Evolutionary conservation across 2,888 invertebrate genomes (phyloP), one percentile per base, ranked within the genome.

Genomic region (Drosophila falleni): DNA sequence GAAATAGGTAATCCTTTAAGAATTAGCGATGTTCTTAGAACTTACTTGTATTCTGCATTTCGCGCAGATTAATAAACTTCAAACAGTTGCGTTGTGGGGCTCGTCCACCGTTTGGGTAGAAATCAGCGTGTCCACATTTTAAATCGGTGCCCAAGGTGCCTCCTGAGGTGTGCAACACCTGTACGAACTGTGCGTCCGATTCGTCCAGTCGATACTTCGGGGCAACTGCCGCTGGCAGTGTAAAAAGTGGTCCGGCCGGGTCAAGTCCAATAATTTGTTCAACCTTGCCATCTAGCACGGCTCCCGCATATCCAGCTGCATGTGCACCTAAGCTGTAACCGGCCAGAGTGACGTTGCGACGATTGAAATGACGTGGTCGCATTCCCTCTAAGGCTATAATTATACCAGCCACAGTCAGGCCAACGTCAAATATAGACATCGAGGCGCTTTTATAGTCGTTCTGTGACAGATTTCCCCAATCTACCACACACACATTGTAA

Each of bases 251-350:
- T 9, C 92, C 92, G 2, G 93, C 93, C 46, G 93, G 93, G 89
- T 93, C 93, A 53, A 93, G 78, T 8, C 92, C 93, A 65, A 93
- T 92, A 60, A 93, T 92, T 74, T 92, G 91, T 66, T 92, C 92
- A 47, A 92, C 74, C 64, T 89, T 65, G 0, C 92, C 91, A 23
- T 86, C 78, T 3, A 93, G 80, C 42, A 84, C 81, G 4, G 89
- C 78, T 0, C 92, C 93, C 0, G 92, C 90, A 78, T 90, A 91
- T 1, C 93, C 92, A 6, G 91, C 92, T 2, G 92, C 92, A 87
- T 92, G 92, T 26, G 92, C 92, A 3, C 92, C 92, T 60, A 92
- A 78, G 61, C 92, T 92, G 35, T 92, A 93, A 9, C 93, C 92
- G 13, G 92, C 91, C 15, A 92, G 63, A 31, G 92, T 92, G 3